phyloP scores from a whole-genome alignment of 2,113 vertebrate species.

The Albula goreensis region DNA sequence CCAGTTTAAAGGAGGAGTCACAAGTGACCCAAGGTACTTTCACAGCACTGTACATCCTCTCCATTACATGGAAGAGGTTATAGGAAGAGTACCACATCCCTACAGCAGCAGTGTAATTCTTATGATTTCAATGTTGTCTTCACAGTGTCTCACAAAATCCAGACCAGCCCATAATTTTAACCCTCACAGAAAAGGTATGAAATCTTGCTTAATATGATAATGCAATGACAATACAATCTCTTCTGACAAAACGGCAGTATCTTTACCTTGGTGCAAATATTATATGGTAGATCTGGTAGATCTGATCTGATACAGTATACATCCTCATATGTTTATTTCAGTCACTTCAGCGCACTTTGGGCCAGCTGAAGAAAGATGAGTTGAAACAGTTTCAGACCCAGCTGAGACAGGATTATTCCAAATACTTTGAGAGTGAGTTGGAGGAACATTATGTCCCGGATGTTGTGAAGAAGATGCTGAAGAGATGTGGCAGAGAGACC shows the following conservation, averaged over 20 bases:
- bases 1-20: not conserved
- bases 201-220: not conserved
- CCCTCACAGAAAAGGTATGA: not conserved
- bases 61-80: too few species aligned
- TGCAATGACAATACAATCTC: too few species aligned
- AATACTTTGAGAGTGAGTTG: conserved; percentile 7
- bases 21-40: not conserved
- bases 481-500: conserved; percentile 9
- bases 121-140: not conserved
- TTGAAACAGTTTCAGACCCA: not conserved
- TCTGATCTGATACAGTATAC: not conserved
- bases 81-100: too few species aligned
- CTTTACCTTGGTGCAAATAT: too few species aligned
- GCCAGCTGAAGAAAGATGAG: not conserved
- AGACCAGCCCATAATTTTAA: not conserved
- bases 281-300: not conserved
- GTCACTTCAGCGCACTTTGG: not conserved
- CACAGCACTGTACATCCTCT: not conserved
- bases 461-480: not conserved
- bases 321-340: too few species aligned
- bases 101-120: too few species aligned
- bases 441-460: not conserved
- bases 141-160: not conserved
- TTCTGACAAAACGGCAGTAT: too few species aligned
- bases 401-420: conserved; percentile 2